Evolutionary conservation across 2,113 vertebrate genomes (phyloP).

Genomic region (Glareola pratincola): DNA sequence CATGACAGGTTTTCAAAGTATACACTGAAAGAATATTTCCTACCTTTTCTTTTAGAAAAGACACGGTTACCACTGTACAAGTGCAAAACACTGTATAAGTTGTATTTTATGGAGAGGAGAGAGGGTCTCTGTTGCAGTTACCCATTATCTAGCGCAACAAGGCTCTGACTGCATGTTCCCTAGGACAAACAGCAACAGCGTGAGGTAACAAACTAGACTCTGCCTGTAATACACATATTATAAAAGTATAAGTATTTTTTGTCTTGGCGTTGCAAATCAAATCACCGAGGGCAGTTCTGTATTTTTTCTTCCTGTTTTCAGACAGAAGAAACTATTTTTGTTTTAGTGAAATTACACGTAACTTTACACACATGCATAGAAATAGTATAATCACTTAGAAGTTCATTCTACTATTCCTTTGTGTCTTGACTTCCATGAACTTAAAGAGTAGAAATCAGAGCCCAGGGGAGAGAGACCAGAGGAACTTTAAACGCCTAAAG

Average conservation of each 20-base stretch:
- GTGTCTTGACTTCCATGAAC: conserved; percentile 45
- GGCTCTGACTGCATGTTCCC: background rate
- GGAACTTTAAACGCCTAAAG: conserved; percentile 33
- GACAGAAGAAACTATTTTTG: background rate
- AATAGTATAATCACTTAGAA: background rate
- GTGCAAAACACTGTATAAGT: background rate
- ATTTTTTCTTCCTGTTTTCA: background rate
- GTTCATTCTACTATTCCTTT: background rate
- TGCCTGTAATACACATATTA: background rate
- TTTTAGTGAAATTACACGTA: background rate
- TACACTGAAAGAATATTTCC: background rate
- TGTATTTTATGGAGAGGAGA: background rate
- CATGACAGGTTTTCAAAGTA: background rate
- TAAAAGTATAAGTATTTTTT: background rate
- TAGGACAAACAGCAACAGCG: background rate
- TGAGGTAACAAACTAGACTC: accelerated
- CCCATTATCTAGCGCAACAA: background rate
- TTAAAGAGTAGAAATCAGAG: conserved; percentile 15
- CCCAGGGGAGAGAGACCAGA: conserved; percentile 19
- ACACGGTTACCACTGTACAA: background rate
- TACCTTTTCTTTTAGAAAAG: background rate
- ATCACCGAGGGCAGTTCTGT: background rate
- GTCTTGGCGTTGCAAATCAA: background rate
- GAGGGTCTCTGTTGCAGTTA: background rate
- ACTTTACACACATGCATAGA: background rate